Evolutionary conservation across 2,797 vertebrate genomes (phyloP).

Genomic region (Meriones psammophilus): DNA sequence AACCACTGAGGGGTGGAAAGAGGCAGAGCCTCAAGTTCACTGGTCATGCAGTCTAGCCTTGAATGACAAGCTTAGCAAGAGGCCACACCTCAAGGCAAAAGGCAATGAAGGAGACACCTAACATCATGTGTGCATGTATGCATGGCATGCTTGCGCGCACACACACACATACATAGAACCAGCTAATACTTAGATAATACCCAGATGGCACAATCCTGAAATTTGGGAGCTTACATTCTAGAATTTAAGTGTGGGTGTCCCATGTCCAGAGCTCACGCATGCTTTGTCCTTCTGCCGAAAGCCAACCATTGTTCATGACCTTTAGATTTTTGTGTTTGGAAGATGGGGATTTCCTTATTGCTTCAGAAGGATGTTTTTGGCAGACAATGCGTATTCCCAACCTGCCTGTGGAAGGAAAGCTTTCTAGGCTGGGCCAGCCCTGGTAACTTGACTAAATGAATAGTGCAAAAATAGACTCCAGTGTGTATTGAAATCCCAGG

Average conservation of each 20-base stretch:
- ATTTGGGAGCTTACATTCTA: background rate
- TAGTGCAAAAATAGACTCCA: constrained; percentile 66
- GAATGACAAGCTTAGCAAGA: background rate
- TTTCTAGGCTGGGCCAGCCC: constrained; percentile 27
- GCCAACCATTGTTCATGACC: constrained; percentile 46
- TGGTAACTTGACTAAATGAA: constrained; percentile 40
- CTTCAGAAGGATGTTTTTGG: constrained; percentile 68
- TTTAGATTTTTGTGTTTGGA: constrained; percentile 52
- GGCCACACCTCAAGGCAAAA: background rate
- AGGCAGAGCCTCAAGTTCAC: background rate
- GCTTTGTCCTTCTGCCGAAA: constrained; percentile 18
- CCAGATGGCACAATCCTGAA: background rate
- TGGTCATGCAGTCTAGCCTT: background rate
- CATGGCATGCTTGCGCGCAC: too few relatives aligned
- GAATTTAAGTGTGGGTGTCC: background rate
- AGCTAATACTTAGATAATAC: background rate
- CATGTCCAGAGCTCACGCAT: background rate
- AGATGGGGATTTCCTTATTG: constrained; percentile 63
- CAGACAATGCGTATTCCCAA: constrained; percentile 44
- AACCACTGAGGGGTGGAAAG: background rate
- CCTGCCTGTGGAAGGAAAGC: background rate
- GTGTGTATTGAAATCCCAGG: constrained; percentile 67
- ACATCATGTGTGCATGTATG: background rate
- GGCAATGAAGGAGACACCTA: background rate
- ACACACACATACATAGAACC: background rate